Evolutionary conservation across 2,888 invertebrate genomes (phyloP).

Genomic region (Drosophila vallismaia): DNA sequence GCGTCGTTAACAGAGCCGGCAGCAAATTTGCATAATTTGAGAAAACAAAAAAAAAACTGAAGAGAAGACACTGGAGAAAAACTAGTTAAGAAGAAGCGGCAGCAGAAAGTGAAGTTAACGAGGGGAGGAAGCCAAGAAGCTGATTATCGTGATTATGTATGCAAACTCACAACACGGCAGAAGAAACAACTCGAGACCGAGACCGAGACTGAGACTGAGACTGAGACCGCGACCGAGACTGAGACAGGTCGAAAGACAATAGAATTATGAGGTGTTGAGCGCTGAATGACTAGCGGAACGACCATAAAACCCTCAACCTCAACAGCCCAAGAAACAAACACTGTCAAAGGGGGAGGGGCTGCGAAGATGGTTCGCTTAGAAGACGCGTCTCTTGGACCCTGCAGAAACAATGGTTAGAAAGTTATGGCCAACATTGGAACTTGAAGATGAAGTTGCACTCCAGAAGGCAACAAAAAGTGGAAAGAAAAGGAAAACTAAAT

Average conservation of each 20-base stretch:
- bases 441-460: constrained; percentile 42
- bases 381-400: constrained; percentile 10
- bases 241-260: constrained; percentile 63
- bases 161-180: constrained; percentile 49
- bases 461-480: constrained; percentile 19
- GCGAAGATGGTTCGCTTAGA: neutral
- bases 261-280: constrained; percentile 79
- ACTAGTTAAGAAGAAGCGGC: constrained; percentile 18
- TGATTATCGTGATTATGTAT: constrained; percentile 73
- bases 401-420: constrained; percentile 70
- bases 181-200: constrained; percentile 9
- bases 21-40: constrained; percentile 73
- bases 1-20: constrained; percentile 55
- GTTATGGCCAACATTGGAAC: constrained; percentile 61
- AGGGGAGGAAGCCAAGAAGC: constrained; percentile 53
- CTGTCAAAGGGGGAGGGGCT: constrained; percentile 18
- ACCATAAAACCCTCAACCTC: constrained; percentile 44
- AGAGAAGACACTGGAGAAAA: constrained; percentile 18
- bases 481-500: constrained; percentile 45
- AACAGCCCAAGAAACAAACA: constrained; percentile 31
- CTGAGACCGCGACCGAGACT: neutral
- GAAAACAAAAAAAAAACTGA: constrained; percentile 7
- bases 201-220: no score
- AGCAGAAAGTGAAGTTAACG: constrained; percentile 74
- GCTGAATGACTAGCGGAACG: constrained; percentile 72